Base-by-base conservation (phyloP, 2,113 vertebrate genomes). In the Anguilla rostrata region DNA sequence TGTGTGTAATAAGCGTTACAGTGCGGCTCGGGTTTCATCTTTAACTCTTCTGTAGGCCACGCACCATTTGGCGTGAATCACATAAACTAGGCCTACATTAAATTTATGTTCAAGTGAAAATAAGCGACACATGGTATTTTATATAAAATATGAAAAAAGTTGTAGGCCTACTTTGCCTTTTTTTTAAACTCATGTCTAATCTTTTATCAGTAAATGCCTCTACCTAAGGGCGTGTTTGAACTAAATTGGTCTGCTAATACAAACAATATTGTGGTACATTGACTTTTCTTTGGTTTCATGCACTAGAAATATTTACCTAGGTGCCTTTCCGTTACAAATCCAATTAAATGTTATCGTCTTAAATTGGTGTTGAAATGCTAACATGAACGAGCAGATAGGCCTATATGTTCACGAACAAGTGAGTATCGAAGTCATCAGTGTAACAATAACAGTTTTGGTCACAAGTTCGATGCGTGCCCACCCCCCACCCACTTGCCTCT, bases 301-400 rank as follows among this genome's bases (percentile, higher is more conserved):
- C 71, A 75, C n/a, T 75, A 12, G 71, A 49, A 49, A 53, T 82
- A 82, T 53, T 82, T 82, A 26, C 18, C 40, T 46, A 40, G 16
- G 41, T 43, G 5, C 8, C n/a, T 41, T 82, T 49, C 81, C 40
- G 81, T 49, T 82, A n/a, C 81, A 82, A 11, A 16, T 60, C 3
- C 53, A 83, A 83, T 63, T 83, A 60, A 34, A 15, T 29, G 53
- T 83, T 57, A 57, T 83, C 82, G 34, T 63, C 15, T 16, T 16
- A 60, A 39, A 49, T 43, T 82, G 22, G 12, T 39, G 53, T 60
- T 63, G 86, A 87, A 87, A 92, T 88, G 83, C 86, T 40, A 49
- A 78, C 87, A 81, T 89, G 92, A 91, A 60, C 82, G 5, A 60
- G 81, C n/a, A 26, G 39, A 12, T 11, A 53, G 8, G 43, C 43